Conservation (phyloP, 2,113 vertebrate species). For the Erythrocercus mccallii region DNA sequence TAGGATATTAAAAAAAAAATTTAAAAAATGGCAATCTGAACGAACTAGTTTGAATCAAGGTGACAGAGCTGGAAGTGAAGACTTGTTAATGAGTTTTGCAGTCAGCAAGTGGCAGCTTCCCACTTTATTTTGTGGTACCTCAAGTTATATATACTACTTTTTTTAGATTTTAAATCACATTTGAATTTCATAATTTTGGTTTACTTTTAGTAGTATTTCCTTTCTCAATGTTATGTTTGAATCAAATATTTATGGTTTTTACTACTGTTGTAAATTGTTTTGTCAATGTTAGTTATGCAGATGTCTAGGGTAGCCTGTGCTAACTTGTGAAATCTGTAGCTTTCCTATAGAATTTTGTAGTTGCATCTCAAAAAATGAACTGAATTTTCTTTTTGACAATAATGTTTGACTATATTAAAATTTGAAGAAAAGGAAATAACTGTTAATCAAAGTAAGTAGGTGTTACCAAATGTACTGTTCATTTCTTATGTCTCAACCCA, state of each 20-base stretch:
- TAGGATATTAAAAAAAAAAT: too few relatives aligned
- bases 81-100: background rate
- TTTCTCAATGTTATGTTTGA: background rate
- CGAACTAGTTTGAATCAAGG: background rate
- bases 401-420: background rate
- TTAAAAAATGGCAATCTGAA: background rate
- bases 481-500: background rate
- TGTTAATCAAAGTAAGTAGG: background rate
- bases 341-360: background rate
- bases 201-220: background rate
- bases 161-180: background rate
- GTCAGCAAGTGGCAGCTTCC: background rate
- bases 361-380: background rate
- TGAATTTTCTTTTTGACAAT: background rate
- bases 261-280: background rate
- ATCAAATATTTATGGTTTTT: background rate
- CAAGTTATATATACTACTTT: background rate
- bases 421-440: background rate
- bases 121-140: background rate
- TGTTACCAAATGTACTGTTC: background rate
- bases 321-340: background rate
- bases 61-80: background rate
- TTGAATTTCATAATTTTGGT: background rate
- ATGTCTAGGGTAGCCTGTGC: background rate
- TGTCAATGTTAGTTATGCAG: background rate